Evolutionary conservation across 2,888 invertebrate species (phyloP).

Genomic region (Drosophila meridionalis): DNA sequence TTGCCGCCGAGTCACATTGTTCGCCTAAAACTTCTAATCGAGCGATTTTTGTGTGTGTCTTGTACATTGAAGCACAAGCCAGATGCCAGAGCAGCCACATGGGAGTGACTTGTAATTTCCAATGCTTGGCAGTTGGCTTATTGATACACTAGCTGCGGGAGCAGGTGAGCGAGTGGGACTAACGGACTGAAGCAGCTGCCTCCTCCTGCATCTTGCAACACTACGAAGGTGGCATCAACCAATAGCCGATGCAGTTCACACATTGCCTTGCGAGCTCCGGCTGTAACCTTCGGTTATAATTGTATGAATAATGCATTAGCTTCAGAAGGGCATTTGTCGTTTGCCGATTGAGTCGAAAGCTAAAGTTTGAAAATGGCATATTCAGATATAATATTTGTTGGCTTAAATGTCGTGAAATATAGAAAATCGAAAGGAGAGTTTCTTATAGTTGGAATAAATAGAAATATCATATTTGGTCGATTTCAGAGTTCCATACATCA

Average conservation of each 20-base stretch:
- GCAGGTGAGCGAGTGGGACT: background rate
- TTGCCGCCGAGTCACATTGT: slow-evolving; percentile 42
- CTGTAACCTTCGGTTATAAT: slow-evolving; percentile 42
- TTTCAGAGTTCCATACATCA: background rate
- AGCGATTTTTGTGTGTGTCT: slow-evolving; percentile 33
- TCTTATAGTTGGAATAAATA: too few species aligned
- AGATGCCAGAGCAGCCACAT: slow-evolving; percentile 2
- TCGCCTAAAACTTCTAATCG: slow-evolving; percentile 47
- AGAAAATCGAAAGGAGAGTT: background rate
- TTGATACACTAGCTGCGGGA: slow-evolving; percentile 22
- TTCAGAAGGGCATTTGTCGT: slow-evolving; percentile 13
- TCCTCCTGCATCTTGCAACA: background rate
- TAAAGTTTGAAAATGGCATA: background rate
- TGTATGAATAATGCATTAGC: slow-evolving; percentile 60
- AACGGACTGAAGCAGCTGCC: background rate
- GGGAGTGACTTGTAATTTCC: slow-evolving; percentile 35
- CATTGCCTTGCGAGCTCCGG: background rate
- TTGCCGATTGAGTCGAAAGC: background rate
- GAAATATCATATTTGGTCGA: too few species aligned
- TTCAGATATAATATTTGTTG: background rate
- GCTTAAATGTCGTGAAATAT: background rate
- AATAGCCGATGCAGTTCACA: background rate
- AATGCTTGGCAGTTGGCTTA: slow-evolving; percentile 25
- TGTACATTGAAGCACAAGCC: slow-evolving; percentile 47
- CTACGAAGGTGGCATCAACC: background rate